phyloP scores from a whole-genome alignment of 1,140 invertebrate species.

The Lutraria rhynchaena region DNA sequence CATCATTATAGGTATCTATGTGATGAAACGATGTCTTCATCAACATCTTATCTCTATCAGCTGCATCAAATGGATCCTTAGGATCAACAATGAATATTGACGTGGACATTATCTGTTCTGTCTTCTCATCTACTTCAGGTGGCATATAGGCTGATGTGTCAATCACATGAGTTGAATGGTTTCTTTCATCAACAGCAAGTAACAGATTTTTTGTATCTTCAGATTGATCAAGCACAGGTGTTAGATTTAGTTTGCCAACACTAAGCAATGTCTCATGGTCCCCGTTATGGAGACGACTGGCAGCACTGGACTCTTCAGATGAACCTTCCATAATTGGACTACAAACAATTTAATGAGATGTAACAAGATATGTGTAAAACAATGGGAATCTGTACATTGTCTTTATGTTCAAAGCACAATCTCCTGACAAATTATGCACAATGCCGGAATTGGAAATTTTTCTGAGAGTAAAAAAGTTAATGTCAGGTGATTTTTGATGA shows the following conservation, averaged over 20 bases:
- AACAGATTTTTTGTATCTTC: slow-evolving; percentile 29
- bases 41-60: slow-evolving; percentile 72
- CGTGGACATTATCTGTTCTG: slow-evolving; percentile 65
- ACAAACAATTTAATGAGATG: no score
- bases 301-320: slow-evolving; percentile 64
- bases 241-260: not conserved
- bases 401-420: no score
- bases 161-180: slow-evolving; percentile 69
- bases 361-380: no score
- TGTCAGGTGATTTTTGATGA: no score
- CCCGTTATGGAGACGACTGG: slow-evolving; percentile 25
- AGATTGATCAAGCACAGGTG: slow-evolving; percentile 26
- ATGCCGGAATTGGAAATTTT: no score
- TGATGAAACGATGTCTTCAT: slow-evolving; percentile 69
- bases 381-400: no score
- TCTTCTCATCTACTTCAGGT: slow-evolving; percentile 66
- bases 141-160: slow-evolving; percentile 74
- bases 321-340: slow-evolving; percentile 78
- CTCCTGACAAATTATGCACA: no score
- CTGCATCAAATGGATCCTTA: slow-evolving; percentile 79
- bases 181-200: slow-evolving; percentile 21
- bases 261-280: not conserved
- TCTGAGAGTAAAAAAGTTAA: no score
- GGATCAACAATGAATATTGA: slow-evolving; percentile 73
- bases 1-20: slow-evolving; percentile 53